Conservation (phyloP, 2,797 vertebrate genomes). For the Geotrypetes seraphini region DNA sequence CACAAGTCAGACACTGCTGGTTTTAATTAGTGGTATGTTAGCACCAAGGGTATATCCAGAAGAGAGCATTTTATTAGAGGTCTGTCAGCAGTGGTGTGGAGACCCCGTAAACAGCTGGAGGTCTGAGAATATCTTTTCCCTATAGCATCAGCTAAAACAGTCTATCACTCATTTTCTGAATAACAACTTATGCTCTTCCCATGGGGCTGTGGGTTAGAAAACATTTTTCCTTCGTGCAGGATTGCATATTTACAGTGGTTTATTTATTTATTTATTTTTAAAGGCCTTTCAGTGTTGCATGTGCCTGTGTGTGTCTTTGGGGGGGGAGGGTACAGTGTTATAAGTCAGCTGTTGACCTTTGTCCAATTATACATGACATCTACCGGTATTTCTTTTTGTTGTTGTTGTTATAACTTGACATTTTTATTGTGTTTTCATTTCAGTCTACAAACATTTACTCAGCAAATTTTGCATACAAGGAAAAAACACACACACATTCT, state of each 20-base stretch:
- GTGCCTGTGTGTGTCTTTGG: no score
- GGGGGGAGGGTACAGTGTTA: no score
- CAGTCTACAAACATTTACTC: no score
- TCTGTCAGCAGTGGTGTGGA: constrained; percentile 25
- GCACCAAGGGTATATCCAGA: constrained; percentile 45
- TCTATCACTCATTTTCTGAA: constrained; percentile 3
- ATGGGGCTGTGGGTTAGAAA: neutral
- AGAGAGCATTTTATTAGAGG: constrained; percentile 43
- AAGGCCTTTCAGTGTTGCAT: no score
- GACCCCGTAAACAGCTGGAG: constrained; percentile 7
- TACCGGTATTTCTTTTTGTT: no score
- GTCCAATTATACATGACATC: no score
- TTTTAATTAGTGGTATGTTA: constrained; percentile 69
- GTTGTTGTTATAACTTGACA: no score
- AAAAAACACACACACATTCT: no score
- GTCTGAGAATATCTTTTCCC: neutral
- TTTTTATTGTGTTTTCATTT: no score
- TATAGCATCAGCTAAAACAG: constrained; percentile 11
- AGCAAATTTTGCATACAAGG: no score
- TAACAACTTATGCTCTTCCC: neutral
- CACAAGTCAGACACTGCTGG: constrained; percentile 35
- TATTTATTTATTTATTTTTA: neutral
- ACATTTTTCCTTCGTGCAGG: neutral
- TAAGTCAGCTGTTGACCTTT: no score
- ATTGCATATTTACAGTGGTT: neutral